Evolutionary conservation across 92 coral and sea anemone species (phyloP).

Genomic region (Ricordea florida): DNA sequence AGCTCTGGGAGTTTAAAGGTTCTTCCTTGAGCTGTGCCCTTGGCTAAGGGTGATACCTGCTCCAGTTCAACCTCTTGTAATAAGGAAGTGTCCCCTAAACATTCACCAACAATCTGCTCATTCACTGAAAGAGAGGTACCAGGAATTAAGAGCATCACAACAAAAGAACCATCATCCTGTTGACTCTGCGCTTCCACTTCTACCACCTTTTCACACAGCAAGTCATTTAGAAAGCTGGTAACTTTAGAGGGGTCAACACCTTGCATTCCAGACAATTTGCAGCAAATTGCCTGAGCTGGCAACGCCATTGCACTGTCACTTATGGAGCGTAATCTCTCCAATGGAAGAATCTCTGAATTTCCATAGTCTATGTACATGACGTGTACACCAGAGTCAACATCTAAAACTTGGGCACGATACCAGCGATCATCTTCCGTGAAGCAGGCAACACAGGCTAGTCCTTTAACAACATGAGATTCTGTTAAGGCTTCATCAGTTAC

Average conservation of each 20-base stretch:
- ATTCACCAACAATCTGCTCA: constrained; percentile 14
- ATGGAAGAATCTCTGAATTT: constrained; percentile 72
- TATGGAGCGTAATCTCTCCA: constrained; percentile 67
- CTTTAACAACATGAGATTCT: constrained; percentile 6
- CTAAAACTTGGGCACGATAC: constrained; percentile 71
- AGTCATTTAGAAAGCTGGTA: constrained; percentile 49
- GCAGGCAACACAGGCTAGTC: constrained; percentile 60
- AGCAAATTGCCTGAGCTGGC: constrained; percentile 74
- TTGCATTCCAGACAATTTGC: constrained; percentile 49
- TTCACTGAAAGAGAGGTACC: constrained; percentile 33
- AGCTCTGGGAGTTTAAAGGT: constrained; percentile 14
- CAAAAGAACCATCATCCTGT: constrained; percentile 22
- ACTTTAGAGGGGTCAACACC: constrained; percentile 23
- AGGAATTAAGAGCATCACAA: constrained; percentile 56
- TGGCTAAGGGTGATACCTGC: not conserved
- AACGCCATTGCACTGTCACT: constrained; percentile 38
- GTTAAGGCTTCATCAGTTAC: not conserved
- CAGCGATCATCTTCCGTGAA: constrained; percentile 82
- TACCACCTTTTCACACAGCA: constrained; percentile 62
- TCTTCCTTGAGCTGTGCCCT: not conserved
- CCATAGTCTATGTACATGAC: constrained; percentile 91
- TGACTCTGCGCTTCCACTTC: constrained; percentile 57
- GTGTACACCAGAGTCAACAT: constrained; percentile 2
- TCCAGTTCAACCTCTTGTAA: constrained; percentile 1
- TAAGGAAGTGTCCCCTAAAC: constrained; percentile 25